These are phyloP conservation scores for Garra rufa DNA, from an alignment of 2,113 vertebrate species.

Conservation along the genomic window DNA sequence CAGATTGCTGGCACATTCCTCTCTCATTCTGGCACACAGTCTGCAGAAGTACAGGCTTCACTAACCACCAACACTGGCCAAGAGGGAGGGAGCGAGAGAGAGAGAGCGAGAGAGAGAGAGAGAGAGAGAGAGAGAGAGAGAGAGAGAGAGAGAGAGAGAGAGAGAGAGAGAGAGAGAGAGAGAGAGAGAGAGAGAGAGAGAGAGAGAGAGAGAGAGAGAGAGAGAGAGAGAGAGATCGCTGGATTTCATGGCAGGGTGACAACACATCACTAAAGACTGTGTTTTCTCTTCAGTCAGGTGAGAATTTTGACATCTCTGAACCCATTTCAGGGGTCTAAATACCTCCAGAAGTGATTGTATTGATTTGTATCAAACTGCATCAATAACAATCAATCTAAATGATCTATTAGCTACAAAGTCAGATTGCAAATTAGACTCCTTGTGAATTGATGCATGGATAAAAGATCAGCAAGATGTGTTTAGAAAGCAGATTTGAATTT, in stretches of 20 bases:
- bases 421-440: neutral
- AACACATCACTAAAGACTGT: slow-evolving; percentile 21
- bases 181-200: neutral
- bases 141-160: no score
- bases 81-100: neutral
- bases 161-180: no score
- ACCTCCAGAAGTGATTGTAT: neutral
- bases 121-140: no score
- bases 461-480: neutral
- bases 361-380: neutral
- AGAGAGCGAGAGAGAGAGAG: no score
- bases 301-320: slow-evolving; percentile 15
- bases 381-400: neutral
- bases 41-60: slow-evolving; percentile 29
- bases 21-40: slow-evolving; percentile 27
- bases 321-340: slow-evolving; percentile 1
- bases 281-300: slow-evolving; percentile 6
- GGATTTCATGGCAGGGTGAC: slow-evolving; percentile 29
- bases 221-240: slow-evolving; percentile 10
- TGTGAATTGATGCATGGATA: neutral
- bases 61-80: neutral
- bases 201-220: neutral
- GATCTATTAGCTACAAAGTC: neutral
- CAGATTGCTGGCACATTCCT: slow-evolving; percentile 33
- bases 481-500: neutral